Evolutionary conservation across 2,113 vertebrate species (phyloP).

Genomic region (Triplophysa dalaica): DNA sequence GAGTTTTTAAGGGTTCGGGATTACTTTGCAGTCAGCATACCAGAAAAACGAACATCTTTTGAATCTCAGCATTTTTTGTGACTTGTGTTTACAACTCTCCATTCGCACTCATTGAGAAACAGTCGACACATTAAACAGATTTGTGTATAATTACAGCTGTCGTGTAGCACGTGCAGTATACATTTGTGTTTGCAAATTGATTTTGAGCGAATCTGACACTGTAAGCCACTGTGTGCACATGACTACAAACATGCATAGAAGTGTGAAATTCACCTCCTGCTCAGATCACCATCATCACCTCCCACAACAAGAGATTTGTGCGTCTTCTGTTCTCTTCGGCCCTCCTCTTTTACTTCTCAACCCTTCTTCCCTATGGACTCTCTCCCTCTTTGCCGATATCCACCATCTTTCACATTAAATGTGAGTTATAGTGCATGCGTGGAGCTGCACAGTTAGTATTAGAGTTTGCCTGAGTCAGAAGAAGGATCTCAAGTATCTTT

Average conservation of each 20-base stretch:
- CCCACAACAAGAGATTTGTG: slow-evolving; percentile 14
- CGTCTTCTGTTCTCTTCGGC: slow-evolving; percentile 2
- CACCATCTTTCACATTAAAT: slow-evolving; percentile 21
- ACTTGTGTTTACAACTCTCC: neutral
- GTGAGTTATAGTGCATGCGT: slow-evolving; percentile 2
- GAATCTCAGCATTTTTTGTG: neutral
- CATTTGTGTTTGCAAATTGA: neutral
- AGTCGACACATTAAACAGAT: neutral
- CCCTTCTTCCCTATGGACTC: neutral
- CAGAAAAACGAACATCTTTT: neutral
- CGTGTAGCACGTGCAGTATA: neutral
- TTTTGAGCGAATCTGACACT: neutral
- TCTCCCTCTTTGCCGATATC: slow-evolving; percentile 6
- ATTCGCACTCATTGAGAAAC: neutral
- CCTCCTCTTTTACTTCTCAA: slow-evolving; percentile 14
- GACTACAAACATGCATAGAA: slow-evolving; percentile 1
- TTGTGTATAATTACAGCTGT: neutral
- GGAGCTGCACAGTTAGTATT: neutral
- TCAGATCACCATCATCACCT: slow-evolving; percentile 14
- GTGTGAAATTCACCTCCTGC: slow-evolving; percentile 32
- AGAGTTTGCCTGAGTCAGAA: neutral
- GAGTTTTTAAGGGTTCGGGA: slow-evolving; percentile 3
- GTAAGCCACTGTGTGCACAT: slow-evolving; percentile 10
- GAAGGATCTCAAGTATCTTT: too few relatives aligned
- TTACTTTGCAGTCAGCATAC: neutral